Base-by-base conservation (phyloP, 2,797 vertebrate genomes). In the Adrianichthys oophorus region DNA sequence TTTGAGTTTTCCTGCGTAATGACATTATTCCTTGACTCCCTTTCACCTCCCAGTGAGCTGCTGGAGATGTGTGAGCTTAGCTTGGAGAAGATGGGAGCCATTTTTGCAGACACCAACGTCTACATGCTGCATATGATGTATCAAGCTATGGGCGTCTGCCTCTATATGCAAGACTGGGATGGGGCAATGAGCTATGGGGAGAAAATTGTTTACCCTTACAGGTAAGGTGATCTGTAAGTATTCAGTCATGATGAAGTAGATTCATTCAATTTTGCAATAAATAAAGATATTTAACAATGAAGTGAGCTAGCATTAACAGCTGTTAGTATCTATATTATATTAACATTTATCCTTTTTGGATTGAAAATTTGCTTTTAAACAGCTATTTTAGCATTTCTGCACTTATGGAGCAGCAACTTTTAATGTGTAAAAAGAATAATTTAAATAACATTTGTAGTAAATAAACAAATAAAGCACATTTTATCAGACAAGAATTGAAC, bases 81-180 rank as follows among this genome's bases (percentile, higher is more conserved):
- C 76, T 90, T 94, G 86, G 97, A 98, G 79, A 98, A 98, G 90
- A 98, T 98, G 97, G 92, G 94, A 58, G 70, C 93, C 0, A 87
- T 97, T 71, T 99, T 99, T 64, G 94, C 92, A 21, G 96, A 96
- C 59, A 96, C 94, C 45, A 99, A 99, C 4, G 94, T 99, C 62
- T 99, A 98, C 82, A 95, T 98, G 95, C 76, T 99, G 62, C 98
- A 99, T 80, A 99, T 99, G 97, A 98, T 96, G 95, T 99, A 99
- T 87, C 98, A 99, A 79, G 94, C 98, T 68, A 99, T 99, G 98
- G 98, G 98, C 0, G 95, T 99, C 56, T 99, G 97, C 72, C 91
- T 99, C n/a, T 98, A 97, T 12, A 91, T 94, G 93, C 96, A 99
- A 80, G 96, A 99, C 84, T 98, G 96, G 96, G 96, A 99, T 2